These are phyloP conservation scores for Elephantulus edwardii DNA, from an alignment of 2,113 vertebrate genomes.

Conservation along the genomic window DNA sequence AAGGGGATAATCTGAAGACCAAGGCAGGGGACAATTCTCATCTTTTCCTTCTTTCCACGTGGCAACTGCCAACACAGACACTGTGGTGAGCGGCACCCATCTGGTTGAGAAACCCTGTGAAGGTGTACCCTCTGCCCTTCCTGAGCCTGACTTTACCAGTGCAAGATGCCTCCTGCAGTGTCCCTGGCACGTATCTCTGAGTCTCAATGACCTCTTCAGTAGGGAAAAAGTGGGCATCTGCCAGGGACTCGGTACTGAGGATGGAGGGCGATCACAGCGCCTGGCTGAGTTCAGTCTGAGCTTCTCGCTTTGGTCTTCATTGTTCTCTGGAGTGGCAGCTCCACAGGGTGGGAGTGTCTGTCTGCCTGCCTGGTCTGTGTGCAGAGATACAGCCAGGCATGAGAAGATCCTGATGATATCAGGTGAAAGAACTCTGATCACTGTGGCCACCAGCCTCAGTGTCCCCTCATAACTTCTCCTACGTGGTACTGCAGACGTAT, in stretches of 20 bases:
- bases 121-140: not conserved
- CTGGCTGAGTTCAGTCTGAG: not conserved
- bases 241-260: not conserved
- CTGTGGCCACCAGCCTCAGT: not conserved
- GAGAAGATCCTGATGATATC: rapidly evolving
- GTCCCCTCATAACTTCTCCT: rapidly evolving
- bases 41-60: not conserved
- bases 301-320: not conserved
- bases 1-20: not conserved
- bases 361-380: not conserved
- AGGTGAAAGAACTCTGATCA: not conserved
- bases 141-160: not conserved
- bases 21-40: not conserved
- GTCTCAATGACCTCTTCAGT: not conserved
- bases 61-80: not conserved
- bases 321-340: too few species aligned
- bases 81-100: not conserved
- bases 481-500: not conserved
- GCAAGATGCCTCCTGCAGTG: not conserved
- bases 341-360: not conserved
- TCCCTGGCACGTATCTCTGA: not conserved
- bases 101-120: not conserved
- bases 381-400: not conserved
- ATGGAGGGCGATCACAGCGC: not conserved
- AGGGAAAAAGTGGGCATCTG: not conserved